Evolutionary conservation across 2,888 invertebrate species (phyloP).

Genomic region (Gastrophysa polygoni): DNA sequence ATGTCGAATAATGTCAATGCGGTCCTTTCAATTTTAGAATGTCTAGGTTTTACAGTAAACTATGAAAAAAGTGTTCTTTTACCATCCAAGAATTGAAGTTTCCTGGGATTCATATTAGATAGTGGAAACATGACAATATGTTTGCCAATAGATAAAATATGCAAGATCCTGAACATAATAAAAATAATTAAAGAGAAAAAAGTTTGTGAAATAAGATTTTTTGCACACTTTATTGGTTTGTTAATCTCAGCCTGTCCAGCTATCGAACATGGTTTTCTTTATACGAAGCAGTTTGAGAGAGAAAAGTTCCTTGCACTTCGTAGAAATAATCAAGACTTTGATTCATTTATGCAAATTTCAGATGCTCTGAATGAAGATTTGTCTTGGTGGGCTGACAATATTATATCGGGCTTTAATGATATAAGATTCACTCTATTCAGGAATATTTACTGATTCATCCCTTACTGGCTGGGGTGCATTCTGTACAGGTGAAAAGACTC

Average conservation of each 20-base stretch:
- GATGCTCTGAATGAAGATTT: neutral
- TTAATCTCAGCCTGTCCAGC: slow-evolving; percentile 42
- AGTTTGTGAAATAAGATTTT: slow-evolving; percentile 4
- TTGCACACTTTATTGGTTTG: slow-evolving; percentile 25
- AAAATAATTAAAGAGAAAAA: neutral
- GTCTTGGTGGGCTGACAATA: slow-evolving; percentile 5
- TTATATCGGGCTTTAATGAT: neutral
- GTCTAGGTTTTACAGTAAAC: slow-evolving; percentile 14
- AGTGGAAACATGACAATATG: slow-evolving; percentile 2
- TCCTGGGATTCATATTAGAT: slow-evolving; percentile 32
- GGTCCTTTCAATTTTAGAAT: neutral
- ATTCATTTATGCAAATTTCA: neutral
- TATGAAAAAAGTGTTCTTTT: slow-evolving; percentile 21
- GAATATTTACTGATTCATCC: slow-evolving; percentile 14
- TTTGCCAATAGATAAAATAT: slow-evolving; percentile 10
- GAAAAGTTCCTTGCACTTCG: slow-evolving; percentile 26
- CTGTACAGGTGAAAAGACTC: neutral
- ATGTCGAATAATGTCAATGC: neutral
- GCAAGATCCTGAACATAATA: neutral
- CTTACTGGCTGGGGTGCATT: slow-evolving; percentile 16
- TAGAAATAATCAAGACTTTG: neutral
- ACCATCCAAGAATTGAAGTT: slow-evolving; percentile 23
- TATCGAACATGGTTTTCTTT: slow-evolving; percentile 43
- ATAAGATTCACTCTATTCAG: neutral
- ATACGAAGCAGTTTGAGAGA: slow-evolving; percentile 40